Conservation (phyloP, 2,113 vertebrate species). For the Percopsis transmontana region DNA sequence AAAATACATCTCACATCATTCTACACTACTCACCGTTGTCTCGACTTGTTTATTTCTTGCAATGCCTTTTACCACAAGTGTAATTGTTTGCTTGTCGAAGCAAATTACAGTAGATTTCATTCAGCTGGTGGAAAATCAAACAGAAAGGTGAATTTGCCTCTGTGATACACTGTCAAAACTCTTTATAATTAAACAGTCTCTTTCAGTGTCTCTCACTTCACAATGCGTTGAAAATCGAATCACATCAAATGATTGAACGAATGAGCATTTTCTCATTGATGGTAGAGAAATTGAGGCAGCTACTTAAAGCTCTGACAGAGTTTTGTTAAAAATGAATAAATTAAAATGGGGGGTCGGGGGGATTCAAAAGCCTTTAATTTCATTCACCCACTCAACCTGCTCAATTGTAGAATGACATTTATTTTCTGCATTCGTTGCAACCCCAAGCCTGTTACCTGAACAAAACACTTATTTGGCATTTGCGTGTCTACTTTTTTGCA, state of each 20-base stretch:
- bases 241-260: not conserved
- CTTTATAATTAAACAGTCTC: not conserved
- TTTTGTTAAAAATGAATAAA: not conserved
- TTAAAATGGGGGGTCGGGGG: not conserved
- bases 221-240: slow-evolving; percentile 7
- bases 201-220: not conserved
- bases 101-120: not conserved
- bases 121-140: not conserved
- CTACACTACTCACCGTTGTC: not conserved
- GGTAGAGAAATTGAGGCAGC: slow-evolving; percentile 4
- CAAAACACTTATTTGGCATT: not conserved
- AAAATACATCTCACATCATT: not conserved
- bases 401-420: not conserved
- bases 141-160: not conserved
- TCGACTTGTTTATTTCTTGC: not conserved
- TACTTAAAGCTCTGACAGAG: slow-evolving; percentile 1
- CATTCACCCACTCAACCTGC: not conserved
- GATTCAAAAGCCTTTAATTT: not conserved
- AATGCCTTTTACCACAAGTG: not conserved
- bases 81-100: slow-evolving; percentile 3
- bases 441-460: not conserved
- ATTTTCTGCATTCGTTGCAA: not conserved
- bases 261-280: not conserved
- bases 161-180: not conserved
- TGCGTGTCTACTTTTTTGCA: no score